These are phyloP conservation scores for Brenthis ino DNA, from an alignment of 2,888 invertebrate genomes.

Conservation along the genomic window DNA sequence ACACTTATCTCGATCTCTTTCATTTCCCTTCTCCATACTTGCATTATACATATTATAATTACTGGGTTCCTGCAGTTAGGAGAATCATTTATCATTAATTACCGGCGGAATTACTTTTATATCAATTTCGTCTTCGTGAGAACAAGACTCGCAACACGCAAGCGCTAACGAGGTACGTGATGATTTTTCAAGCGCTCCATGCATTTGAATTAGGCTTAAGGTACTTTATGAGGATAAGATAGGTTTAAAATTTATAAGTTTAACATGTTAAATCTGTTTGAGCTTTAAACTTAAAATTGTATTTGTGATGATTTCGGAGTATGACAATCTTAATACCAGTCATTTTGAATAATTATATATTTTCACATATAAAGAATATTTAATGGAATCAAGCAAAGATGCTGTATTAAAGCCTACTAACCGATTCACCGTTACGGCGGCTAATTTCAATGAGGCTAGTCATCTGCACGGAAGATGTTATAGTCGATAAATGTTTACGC, in stretches of 20 bases:
- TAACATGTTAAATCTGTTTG: neutral
- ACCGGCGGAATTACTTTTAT: conserved; percentile 25
- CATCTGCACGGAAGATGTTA: too few relatives aligned
- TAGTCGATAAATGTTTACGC: too few relatives aligned
- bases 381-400: too few relatives aligned
- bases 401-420: too few relatives aligned
- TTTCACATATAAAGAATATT: too few relatives aligned
- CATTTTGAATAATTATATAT: too few relatives aligned
- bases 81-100: conserved; percentile 25
- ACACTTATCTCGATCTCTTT: neutral
- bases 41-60: conserved; percentile 23
- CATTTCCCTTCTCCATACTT: neutral
- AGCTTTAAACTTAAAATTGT: too few relatives aligned
- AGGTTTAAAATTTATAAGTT: conserved; percentile 7
- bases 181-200: conserved; percentile 33
- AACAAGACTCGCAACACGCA: conserved; percentile 34
- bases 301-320: too few relatives aligned
- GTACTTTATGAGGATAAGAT: conserved; percentile 24
- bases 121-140: conserved; percentile 32
- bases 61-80: conserved; percentile 25
- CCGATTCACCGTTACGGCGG: too few relatives aligned
- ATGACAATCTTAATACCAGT: too few relatives aligned
- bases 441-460: too few relatives aligned
- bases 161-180: conserved; percentile 36
- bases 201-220: conserved; percentile 30